phyloP scores from a whole-genome alignment of 2,888 invertebrate species.

The Sarcophaga rosellei region DNA sequence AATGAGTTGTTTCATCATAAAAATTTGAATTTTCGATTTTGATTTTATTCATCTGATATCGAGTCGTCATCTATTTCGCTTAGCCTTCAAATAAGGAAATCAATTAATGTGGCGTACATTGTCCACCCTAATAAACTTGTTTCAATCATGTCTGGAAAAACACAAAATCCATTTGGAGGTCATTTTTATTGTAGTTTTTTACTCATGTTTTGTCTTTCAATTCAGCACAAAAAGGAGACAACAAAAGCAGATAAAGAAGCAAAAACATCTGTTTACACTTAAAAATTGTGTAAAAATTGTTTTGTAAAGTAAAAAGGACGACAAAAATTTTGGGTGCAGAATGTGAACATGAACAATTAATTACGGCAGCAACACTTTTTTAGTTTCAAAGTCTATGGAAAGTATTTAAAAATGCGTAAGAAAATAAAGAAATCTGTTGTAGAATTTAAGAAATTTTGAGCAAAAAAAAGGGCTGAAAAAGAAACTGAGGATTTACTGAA shows the following conservation, averaged over 20 bases:
- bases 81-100: neutral
- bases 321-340: neutral
- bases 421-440: too few species aligned
- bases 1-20: too few species aligned
- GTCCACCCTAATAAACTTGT: neutral
- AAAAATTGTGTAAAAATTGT: neutral
- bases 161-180: conserved; percentile 31
- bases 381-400: neutral
- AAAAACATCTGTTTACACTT: conserved; percentile 1
- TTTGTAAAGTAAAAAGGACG: neutral
- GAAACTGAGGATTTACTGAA: too few species aligned
- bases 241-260: neutral
- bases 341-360: neutral
- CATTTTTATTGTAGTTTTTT: neutral
- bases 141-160: neutral
- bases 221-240: neutral
- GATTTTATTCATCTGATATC: too few species aligned
- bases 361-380: neutral
- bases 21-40: too few species aligned
- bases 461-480: too few species aligned
- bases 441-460: too few species aligned
- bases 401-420: neutral
- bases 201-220: too few species aligned
- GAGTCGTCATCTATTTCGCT: neutral
- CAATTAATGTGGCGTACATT: neutral